These are phyloP conservation scores for Heteromormyrus szaboi DNA, from an alignment of 2,797 vertebrate species.

Conservation along the genomic window DNA sequence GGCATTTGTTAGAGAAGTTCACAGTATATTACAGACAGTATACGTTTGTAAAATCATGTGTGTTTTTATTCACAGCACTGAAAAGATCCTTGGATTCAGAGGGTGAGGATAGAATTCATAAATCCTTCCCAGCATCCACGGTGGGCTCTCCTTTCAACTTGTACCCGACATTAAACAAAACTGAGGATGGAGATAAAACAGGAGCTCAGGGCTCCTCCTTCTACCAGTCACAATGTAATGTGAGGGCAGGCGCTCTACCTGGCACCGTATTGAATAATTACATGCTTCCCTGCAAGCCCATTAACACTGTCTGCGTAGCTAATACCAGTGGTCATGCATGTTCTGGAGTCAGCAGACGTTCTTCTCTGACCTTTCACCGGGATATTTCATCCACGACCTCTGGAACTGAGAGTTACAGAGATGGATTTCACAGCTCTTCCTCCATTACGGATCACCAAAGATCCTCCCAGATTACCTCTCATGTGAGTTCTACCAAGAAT, in stretches of 20 bases:
- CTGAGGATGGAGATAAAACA: conserved; percentile 38
- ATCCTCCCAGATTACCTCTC: conserved; percentile 42
- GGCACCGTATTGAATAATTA: conserved; percentile 54
- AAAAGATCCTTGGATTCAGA: conserved; percentile 80
- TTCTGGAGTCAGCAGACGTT: conserved; percentile 49
- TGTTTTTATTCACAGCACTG: conserved; percentile 57
- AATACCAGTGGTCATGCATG: conserved; percentile 42
- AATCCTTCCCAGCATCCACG: conserved; percentile 55
- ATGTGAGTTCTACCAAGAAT: conserved; percentile 39
- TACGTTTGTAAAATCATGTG: background rate
- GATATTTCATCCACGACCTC: conserved; percentile 53
- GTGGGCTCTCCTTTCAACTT: conserved; percentile 50
- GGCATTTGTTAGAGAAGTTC: background rate
- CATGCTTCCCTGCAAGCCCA: conserved; percentile 61
- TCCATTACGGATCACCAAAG: conserved; percentile 73
- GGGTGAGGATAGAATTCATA: conserved; percentile 59
- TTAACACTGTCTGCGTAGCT: conserved; percentile 61
- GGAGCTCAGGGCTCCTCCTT: conserved; percentile 36
- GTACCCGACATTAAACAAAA: conserved; percentile 47
- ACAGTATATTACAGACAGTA: background rate
- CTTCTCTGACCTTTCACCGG: conserved; percentile 69
- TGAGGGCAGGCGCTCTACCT: conserved; percentile 47
- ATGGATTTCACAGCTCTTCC: conserved; percentile 77
- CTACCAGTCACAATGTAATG: conserved; percentile 45
- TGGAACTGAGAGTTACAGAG: conserved; percentile 67